Base-by-base conservation (phyloP, 37 sponge, comb jelly and placozoan species). In the Ephydatia muelleri region DNA sequence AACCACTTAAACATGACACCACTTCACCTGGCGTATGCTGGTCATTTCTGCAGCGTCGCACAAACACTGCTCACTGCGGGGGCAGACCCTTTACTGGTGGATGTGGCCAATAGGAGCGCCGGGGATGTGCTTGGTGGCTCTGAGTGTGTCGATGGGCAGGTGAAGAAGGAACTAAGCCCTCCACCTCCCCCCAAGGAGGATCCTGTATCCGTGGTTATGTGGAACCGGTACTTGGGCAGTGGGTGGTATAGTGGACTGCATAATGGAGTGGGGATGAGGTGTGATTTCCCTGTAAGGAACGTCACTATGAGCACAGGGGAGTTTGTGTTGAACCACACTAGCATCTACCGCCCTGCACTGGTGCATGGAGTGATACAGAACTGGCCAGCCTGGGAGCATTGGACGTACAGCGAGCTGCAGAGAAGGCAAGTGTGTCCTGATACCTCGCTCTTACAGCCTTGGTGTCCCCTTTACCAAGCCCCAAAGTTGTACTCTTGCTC, bases 371-470 rank as follows among this genome's bases (percentile, higher is more conserved):
- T 86, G n/a, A 39, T 27, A 31, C 31, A 26, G 21, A 22, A n/a
- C 34, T 86, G 86, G 86, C 49, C 65, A 39, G 86, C 86, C 28
- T 79, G 79, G 79, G 68, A 78, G 0, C 38, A 86, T 38, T 86
- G 86, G 86, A 77, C 32, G 16, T 79, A 69, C 5, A 2, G 32
- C 0, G 73, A 79, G 32, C 39, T 86, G 9, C 27, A 70, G 5
- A 79, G 79, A 79, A 86, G 86, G 86, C 68, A 76, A 38, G 39
- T 6, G 19, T 65, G 66, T 22, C 14, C n/a, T n/a, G n/a, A n/a
- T n/a, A n/a, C n/a, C n/a, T n/a, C n/a, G n/a, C n/a, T n/a, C n/a
- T 43, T 6, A 43, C 43, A 43, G 6, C 43, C 43, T 43, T 3
- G 6, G 6, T 43, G 43, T 43, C 43, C n/a, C n/a, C n/a, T n/a